Evolutionary conservation across 2,888 invertebrate species (phyloP).

Genomic region (Chrysotoxum bicinctum): DNA sequence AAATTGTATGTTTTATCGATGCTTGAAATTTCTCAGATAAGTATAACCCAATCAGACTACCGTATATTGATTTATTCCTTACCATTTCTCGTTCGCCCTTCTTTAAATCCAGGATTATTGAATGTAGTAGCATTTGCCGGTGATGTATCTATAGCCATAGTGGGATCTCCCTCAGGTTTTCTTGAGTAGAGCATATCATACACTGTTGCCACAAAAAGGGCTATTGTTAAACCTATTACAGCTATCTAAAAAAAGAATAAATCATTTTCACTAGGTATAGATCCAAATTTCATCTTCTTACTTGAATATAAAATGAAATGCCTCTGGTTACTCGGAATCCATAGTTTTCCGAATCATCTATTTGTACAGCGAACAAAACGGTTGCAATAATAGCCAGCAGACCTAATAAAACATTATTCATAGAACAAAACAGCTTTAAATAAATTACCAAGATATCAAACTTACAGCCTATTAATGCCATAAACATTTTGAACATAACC

Average conservation of each 20-base stretch:
- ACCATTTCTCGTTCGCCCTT: constrained; percentile 84
- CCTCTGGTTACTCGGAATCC: constrained; percentile 90
- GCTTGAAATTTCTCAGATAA: neutral
- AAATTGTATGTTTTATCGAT: no score
- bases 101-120: constrained; percentile 93
- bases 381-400: constrained; percentile 91
- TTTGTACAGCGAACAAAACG: constrained; percentile 91
- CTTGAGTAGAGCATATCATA: constrained; percentile 91
- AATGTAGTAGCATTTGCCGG: constrained; percentile 88
- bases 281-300: constrained; percentile 79
- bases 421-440: neutral
- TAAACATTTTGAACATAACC: constrained; percentile 89
- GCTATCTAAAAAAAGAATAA: constrained; percentile 84
- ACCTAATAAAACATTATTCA: constrained; percentile 82
- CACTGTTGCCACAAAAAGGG: constrained; percentile 89
- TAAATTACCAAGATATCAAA: constrained; percentile 71
- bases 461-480: constrained; percentile 90
- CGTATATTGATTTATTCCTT: constrained; percentile 2
- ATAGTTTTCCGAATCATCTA: constrained; percentile 88
- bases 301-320: constrained; percentile 94
- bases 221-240: constrained; percentile 88
- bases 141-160: constrained; percentile 84
- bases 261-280: neutral
- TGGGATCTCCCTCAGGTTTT: constrained; percentile 91
- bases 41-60: neutral